Evolutionary conservation across 2,113 vertebrate species (phyloP).

Genomic region (Kryptolebias marmoratus): DNA sequence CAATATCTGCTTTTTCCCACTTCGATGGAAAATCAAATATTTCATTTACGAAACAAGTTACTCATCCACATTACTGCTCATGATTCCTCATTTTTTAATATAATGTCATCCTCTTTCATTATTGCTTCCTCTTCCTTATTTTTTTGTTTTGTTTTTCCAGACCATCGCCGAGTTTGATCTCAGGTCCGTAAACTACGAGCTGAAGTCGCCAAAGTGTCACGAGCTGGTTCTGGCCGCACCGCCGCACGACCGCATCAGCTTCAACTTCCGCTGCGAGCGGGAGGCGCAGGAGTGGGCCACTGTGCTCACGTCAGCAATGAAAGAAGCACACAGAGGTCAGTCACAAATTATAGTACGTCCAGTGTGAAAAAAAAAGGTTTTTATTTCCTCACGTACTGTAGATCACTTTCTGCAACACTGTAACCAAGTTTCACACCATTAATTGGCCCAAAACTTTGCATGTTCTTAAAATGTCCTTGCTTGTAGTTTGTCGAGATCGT

Average conservation of each 20-base stretch:
- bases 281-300: conserved; percentile 89
- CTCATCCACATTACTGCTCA: background rate
- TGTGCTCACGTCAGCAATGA: conserved; percentile 82
- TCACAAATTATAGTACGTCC: background rate
- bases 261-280: conserved; percentile 83
- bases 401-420: background rate
- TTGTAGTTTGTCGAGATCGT: background rate
- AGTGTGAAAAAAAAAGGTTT: background rate
- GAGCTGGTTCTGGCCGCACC: conserved; percentile 75
- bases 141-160: conserved; percentile 53
- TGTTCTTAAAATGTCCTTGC: background rate
- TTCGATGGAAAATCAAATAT: too few relatives aligned
- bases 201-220: conserved; percentile 80
- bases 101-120: background rate
- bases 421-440: too few relatives aligned
- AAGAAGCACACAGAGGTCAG: conserved; percentile 85
- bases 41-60: background rate
- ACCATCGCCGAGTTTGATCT: conserved; percentile 81
- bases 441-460: background rate
- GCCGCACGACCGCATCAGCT: conserved; percentile 74
- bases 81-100: background rate
- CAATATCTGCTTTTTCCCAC: too few relatives aligned
- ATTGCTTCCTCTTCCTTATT: background rate
- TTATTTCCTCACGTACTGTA: too few relatives aligned
- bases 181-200: conserved; percentile 77